Conservation (phyloP, 2,113 vertebrate genomes). For the Aepyceros melampus region DNA sequence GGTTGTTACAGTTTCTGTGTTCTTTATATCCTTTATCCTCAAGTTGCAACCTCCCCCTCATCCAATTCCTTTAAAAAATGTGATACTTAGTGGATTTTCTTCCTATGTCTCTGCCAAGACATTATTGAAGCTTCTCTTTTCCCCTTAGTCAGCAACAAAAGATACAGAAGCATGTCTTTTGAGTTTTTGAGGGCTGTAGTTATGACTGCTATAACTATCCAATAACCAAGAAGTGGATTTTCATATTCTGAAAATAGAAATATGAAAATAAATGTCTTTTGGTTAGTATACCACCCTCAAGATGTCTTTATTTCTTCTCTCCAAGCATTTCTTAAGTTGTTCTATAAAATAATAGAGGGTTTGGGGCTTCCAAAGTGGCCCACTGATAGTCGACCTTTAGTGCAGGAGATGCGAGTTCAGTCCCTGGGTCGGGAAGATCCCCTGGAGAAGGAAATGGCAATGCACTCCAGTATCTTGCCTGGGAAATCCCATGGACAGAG, state of each 20-base stretch:
- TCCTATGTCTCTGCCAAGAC: not conserved
- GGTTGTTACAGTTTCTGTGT: constrained; percentile 35
- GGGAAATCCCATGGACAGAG: not conserved
- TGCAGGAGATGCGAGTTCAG: not conserved
- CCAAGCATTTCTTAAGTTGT: constrained; percentile 4
- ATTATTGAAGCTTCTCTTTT: constrained; percentile 13
- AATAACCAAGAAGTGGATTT: not conserved
- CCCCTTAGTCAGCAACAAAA: not conserved
- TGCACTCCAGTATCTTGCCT: not conserved
- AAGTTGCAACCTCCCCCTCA: constrained; percentile 43
- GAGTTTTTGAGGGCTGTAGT: not conserved
- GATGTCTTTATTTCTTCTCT: not conserved
- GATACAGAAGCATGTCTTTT: not conserved
- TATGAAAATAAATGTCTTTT: not conserved
- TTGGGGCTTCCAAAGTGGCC: not conserved
- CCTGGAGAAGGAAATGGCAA: not conserved
- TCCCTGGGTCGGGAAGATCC: not conserved
- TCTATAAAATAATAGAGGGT: not conserved
- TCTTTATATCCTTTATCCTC: constrained; percentile 53
- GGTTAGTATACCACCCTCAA: not conserved
- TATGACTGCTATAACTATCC: not conserved
- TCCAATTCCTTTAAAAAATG: constrained; percentile 44
- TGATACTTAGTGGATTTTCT: constrained; percentile 35
- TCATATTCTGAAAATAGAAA: constrained; percentile 12
- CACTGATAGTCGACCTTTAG: not conserved